A percentile compares a stretch with the other conserved stretches of the same genome.
Conservation (phyloP, 1,140 invertebrate genomes). For the Vanessa atalanta region DNA sequence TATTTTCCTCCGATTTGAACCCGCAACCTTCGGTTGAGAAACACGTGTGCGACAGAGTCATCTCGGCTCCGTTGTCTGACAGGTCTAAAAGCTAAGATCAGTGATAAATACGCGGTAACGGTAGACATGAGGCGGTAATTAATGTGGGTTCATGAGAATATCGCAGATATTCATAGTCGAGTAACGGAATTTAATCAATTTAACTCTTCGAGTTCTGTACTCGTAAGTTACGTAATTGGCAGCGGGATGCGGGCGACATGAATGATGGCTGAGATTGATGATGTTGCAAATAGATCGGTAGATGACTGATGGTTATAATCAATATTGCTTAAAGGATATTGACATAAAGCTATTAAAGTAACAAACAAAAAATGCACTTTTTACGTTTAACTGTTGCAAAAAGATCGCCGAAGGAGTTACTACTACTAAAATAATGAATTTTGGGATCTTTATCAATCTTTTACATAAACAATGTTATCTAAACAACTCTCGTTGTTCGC, state of each 20-base stretch:
- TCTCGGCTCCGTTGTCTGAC: too few relatives aligned
- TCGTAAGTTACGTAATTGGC: constrained; percentile 39
- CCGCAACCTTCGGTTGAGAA: too few relatives aligned
- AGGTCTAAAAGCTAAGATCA: too few relatives aligned
- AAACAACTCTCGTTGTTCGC: not conserved
- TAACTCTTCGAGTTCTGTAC: constrained; percentile 32
- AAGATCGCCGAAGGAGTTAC: too few relatives aligned
- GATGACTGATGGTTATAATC: constrained; percentile 35
- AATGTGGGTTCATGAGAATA: constrained; percentile 15
- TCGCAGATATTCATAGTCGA: constrained; percentile 18
- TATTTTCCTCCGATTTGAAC: too few relatives aligned
- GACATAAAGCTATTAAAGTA: not conserved
- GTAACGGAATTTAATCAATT: constrained; percentile 38
- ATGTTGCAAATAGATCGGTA: constrained; percentile 39
- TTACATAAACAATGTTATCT: not conserved
- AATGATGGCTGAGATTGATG: constrained; percentile 43
- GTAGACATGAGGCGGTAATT: constrained; percentile 1
- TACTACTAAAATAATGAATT: too few relatives aligned
- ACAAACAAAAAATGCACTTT: not conserved
- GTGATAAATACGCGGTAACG: not conserved
- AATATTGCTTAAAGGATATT: constrained; percentile 9
- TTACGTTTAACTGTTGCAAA: too few relatives aligned
- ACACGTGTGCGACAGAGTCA: too few relatives aligned
- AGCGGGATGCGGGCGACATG: constrained; percentile 45
- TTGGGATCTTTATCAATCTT: not conserved